phyloP scores from a whole-genome alignment of 2,888 invertebrate species.

The Meandrusa payeni region DNA sequence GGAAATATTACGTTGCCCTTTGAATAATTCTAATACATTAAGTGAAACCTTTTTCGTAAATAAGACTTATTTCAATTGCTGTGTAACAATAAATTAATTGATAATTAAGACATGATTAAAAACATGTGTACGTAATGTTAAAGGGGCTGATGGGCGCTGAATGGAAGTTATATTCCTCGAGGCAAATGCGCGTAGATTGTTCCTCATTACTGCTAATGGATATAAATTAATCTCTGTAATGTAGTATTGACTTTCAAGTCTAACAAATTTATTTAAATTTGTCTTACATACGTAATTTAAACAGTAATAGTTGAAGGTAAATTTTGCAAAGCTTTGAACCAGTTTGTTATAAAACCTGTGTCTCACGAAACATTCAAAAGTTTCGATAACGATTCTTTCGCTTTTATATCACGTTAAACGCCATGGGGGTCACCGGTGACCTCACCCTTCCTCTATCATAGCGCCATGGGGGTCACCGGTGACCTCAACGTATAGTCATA shows the following conservation, averaged over 20 bases:
- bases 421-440: too few species aligned
- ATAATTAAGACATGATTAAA: constrained; percentile 6
- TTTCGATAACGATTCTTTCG: too few species aligned
- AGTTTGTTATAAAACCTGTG: too few species aligned
- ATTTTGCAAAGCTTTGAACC: too few species aligned
- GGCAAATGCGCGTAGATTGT: constrained; percentile 11
- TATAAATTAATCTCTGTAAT: constrained; percentile 17
- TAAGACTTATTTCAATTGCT: constrained; percentile 8
- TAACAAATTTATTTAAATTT: constrained; percentile 10
- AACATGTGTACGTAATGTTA: background rate
- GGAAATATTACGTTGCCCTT: constrained; percentile 19
- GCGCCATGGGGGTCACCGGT: too few species aligned
- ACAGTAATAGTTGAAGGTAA: background rate
- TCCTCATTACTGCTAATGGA: constrained; percentile 16
- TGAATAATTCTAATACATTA: constrained; percentile 11
- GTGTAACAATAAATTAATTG: constrained; percentile 12
- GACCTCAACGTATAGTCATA: too few species aligned
- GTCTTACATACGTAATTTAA: background rate
- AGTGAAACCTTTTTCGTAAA: constrained; percentile 15
- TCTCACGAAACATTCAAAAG: too few species aligned
- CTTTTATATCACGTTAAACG: too few species aligned
- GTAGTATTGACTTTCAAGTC: constrained; percentile 10
- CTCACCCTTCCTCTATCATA: too few species aligned
- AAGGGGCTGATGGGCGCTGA: background rate
- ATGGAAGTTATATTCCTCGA: constrained; percentile 10